Evolutionary conservation across 2,113 vertebrate genomes (phyloP).

Genomic region (Dicrurus megarhynchus): DNA sequence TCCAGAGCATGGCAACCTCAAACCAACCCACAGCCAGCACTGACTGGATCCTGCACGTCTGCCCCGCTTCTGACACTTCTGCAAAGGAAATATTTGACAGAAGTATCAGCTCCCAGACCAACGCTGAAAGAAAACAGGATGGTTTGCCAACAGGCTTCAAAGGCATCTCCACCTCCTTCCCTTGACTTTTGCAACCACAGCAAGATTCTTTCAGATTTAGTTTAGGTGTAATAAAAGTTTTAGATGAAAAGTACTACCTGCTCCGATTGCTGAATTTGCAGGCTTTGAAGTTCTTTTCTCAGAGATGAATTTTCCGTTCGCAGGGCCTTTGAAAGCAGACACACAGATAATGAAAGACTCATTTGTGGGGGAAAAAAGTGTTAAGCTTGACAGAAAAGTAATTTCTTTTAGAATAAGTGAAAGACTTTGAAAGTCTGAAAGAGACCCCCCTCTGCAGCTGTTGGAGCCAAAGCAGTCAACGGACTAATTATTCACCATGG

Average conservation of each 20-base stretch:
- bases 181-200: slow-evolving; percentile 40
- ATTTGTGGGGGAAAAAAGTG: not conserved
- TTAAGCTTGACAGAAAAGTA: slow-evolving; percentile 9
- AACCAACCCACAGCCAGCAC: not conserved
- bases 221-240: slow-evolving; percentile 57
- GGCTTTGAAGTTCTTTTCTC: slow-evolving; percentile 78
- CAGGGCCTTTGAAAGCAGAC: slow-evolving; percentile 76
- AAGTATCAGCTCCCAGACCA: not conserved
- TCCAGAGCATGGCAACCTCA: not conserved
- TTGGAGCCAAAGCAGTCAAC: not conserved
- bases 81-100: not conserved
- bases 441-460: not conserved
- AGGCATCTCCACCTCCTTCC: slow-evolving; percentile 28
- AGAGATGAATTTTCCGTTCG: slow-evolving; percentile 80
- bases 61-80: not conserved
- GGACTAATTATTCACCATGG: not conserved
- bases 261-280: slow-evolving; percentile 79
- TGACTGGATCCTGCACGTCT: not conserved
- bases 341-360: slow-evolving; percentile 26
- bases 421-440: slow-evolving; percentile 24
- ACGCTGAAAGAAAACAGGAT: not conserved
- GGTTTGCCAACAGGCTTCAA: slow-evolving; percentile 42
- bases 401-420: not conserved
- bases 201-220: slow-evolving; percentile 41
- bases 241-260: slow-evolving; percentile 77